phyloP scores from a whole-genome alignment of 2,888 invertebrate species.

The Lutraria lutraria region DNA sequence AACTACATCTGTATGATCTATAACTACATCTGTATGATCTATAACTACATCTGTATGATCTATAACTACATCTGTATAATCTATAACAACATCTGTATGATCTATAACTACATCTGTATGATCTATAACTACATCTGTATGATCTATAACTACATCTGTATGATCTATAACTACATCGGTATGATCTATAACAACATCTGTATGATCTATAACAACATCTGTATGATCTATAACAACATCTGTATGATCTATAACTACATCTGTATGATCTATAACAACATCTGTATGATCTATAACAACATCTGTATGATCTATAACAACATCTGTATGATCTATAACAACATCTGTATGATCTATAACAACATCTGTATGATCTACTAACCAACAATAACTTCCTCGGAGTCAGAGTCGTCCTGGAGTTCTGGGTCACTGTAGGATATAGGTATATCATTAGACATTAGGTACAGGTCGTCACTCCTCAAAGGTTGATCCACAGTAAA shows the following conservation, averaged over 20 bases:
- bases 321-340: neutral
- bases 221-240: neutral
- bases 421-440: constrained; percentile 66
- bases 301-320: neutral
- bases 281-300: neutral
- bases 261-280: neutral
- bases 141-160: neutral
- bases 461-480: constrained; percentile 65
- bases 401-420: constrained; percentile 67
- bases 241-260: neutral
- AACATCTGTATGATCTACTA: neutral
- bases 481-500: constrained; percentile 67
- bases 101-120: neutral
- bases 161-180: too few species aligned
- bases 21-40: too few species aligned
- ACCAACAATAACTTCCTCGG: constrained; percentile 71
- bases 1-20: neutral
- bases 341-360: neutral
- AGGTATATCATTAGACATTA: constrained; percentile 79
- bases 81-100: too few species aligned
- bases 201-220: neutral
- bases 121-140: neutral
- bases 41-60: neutral
- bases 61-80: too few species aligned
- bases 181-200: too few species aligned